Evolutionary conservation across 2,888 invertebrate species (phyloP), one percentile per base, ranked within the genome.

Genomic region (Ypsolopha scabrella): DNA sequence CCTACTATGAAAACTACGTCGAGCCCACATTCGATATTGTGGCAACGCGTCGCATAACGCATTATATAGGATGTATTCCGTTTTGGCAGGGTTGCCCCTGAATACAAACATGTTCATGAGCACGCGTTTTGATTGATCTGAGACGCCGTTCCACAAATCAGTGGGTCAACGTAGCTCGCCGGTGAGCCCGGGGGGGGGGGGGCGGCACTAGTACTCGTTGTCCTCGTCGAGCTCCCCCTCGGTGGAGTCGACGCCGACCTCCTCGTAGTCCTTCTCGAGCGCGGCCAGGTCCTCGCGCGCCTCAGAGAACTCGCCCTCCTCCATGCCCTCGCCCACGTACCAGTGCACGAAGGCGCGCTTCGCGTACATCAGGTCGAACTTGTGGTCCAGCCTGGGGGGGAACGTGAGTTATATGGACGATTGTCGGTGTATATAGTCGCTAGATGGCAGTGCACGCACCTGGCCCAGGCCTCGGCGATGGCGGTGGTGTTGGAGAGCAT

Each of bases 401-500:
- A n/a, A n/a, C n/a, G n/a, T n/a, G n/a, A n/a, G n/a, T n/a, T n/a
- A n/a, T n/a, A n/a, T n/a, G n/a, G n/a, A n/a, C n/a, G n/a, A n/a
- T n/a, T 24, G 24, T 24, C 24, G 24, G 24, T 24, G 24, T 24
- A 4, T 24, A 4, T 24, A 4, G 4, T 2, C 24, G 24, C 2
- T 24, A 2, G 24, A 24, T 4, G 24, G 24, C 4, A 2, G 4
- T 4, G 24, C 24, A 3, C 24, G 24, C 88, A 90, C 80, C 94
- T 91, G 51, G 96, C 96, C 97, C 97, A 98, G 36, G 97, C 97
- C 74, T 97, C 97, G 4, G 96, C 97, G 68, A 98, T 97, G 58
- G 97, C 97, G 0, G 97, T 98, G 48, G 97, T 98, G 80, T 98
- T 98, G 66, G 96, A 96, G 75, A 98, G 82, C 97, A 98, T 98